phyloP scores from a whole-genome alignment of 2,888 invertebrate genomes.

The Pristionchus arcanus region DNA sequence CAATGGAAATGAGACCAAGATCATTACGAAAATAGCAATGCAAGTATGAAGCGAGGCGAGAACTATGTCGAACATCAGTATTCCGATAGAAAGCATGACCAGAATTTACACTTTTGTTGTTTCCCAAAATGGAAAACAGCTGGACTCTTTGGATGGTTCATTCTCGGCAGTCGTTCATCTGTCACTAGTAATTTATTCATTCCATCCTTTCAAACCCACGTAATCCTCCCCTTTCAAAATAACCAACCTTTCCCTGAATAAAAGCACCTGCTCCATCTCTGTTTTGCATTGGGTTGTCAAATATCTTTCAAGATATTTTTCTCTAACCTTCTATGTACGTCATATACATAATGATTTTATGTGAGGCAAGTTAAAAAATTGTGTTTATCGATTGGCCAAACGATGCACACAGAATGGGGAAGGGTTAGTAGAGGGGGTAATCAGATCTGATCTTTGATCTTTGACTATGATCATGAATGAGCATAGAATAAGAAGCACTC shows the following conservation, averaged over 20 bases:
- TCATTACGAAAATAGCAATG: neutral
- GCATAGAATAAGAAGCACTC: constrained; percentile 26
- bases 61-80: neutral
- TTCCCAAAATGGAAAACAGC: neutral
- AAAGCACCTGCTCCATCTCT: neutral
- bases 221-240: neutral
- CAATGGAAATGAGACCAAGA: neutral
- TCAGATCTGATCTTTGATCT: constrained; percentile 36
- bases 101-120: neutral
- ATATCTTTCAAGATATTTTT: too few relatives aligned
- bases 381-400: constrained; percentile 49
- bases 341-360: too few relatives aligned
- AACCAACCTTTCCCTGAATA: neutral
- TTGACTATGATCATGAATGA: constrained; percentile 40
- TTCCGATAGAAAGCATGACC: neutral
- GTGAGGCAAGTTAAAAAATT: neutral
- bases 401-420: constrained; percentile 7
- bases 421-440: neutral
- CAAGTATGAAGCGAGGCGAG: neutral
- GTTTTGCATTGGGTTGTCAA: neutral
- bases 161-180: neutral
- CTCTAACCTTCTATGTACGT: too few relatives aligned
- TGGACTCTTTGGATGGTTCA: neutral
- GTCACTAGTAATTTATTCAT: neutral
- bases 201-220: neutral